Evolutionary conservation across 1,140 invertebrate species (phyloP).

Genomic region (Ips nitidus): DNA sequence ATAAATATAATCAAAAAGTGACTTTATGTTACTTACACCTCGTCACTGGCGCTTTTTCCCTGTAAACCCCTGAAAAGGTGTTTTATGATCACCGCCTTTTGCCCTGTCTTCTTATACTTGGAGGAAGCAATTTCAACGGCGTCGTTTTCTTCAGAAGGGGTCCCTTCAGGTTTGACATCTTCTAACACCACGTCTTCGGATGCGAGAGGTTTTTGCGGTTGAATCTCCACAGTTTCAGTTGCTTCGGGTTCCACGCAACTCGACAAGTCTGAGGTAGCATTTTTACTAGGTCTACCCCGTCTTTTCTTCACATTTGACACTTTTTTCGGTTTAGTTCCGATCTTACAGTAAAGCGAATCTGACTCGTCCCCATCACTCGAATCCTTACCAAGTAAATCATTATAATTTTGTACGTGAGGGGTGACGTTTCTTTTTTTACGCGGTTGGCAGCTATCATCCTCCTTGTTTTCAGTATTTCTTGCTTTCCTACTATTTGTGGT

Average conservation of each 20-base stretch:
- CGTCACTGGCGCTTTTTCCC: background rate
- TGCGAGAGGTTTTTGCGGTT: background rate
- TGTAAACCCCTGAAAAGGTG: background rate
- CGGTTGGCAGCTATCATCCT: too few relatives aligned
- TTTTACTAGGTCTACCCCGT: background rate
- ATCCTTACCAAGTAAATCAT: too few relatives aligned
- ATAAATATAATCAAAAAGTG: background rate
- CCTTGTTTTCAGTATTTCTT: too few relatives aligned
- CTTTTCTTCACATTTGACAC: background rate
- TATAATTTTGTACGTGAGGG: too few relatives aligned
- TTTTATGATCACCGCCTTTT: background rate
- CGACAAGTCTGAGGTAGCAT: background rate
- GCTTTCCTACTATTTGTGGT: too few relatives aligned
- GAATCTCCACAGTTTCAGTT: background rate
- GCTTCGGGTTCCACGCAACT: background rate
- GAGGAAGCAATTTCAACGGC: background rate
- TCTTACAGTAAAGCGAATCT: too few relatives aligned
- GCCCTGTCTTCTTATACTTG: background rate
- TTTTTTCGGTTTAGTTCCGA: too few relatives aligned
- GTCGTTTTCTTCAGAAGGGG: background rate
- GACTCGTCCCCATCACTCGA: too few relatives aligned
- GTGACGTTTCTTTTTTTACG: too few relatives aligned
- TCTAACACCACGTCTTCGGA: background rate
- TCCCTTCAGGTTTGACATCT: background rate
- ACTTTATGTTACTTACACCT: conserved; percentile 1